phyloP scores from a whole-genome alignment of 2,888 invertebrate genomes.

The Agrotis exclamationis region DNA sequence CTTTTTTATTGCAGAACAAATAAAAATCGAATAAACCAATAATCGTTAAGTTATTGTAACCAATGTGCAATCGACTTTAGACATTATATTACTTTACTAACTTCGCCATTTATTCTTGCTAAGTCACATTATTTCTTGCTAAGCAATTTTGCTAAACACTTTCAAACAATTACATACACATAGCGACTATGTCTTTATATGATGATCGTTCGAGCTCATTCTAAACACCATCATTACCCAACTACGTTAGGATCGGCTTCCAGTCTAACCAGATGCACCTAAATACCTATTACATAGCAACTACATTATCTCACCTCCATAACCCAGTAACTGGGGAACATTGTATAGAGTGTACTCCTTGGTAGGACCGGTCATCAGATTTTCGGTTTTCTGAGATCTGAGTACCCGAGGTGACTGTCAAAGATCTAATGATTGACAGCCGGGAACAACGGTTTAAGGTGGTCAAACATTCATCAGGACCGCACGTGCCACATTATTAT shows the following conservation, averaged over 20 bases:
- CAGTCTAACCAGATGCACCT: background rate
- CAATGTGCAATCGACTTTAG: slow-evolving; percentile 1
- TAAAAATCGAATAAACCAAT: background rate
- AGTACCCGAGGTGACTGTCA: background rate
- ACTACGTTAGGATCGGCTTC: background rate
- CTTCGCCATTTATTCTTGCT: background rate
- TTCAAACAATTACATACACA: slow-evolving; percentile 3
- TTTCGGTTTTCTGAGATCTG: background rate
- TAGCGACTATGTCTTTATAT: slow-evolving; percentile 4
- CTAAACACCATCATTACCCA: background rate
- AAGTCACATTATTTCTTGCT: background rate
- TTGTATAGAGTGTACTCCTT: background rate
- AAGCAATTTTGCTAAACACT: background rate
- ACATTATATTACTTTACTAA: background rate
- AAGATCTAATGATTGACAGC: background rate
- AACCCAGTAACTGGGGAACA: background rate
- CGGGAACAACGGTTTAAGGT: background rate
- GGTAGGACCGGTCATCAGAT: background rate
- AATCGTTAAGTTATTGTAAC: background rate
- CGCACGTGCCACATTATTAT: too few species aligned
- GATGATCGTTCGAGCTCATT: slow-evolving; percentile 16
- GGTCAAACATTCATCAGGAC: too few species aligned
- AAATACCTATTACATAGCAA: background rate
- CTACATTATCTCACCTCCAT: background rate
- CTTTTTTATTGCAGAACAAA: too few species aligned